Conservation (phyloP, 1,140 invertebrate genomes). For the Nixonia krombeini region DNA sequence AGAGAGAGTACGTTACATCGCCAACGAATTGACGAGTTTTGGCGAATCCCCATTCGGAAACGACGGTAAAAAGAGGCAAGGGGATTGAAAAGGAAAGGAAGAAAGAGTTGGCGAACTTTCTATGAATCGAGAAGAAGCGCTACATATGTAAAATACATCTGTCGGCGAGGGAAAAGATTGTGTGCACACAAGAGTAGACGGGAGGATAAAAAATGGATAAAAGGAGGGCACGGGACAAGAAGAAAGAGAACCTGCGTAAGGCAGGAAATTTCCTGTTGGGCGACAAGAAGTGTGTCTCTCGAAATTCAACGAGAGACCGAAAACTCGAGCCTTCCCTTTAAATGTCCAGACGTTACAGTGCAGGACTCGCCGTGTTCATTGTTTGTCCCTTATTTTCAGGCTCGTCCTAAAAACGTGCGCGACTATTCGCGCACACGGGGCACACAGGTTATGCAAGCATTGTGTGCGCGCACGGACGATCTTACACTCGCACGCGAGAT, state of each 20-base stretch:
- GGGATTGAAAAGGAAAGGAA: not conserved
- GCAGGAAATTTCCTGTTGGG: constrained; percentile 2
- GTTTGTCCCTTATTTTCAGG: constrained; percentile 58
- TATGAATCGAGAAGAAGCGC: constrained; percentile 16
- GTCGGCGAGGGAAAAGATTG: constrained; percentile 9
- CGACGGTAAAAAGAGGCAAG: not conserved
- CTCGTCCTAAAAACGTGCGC: constrained; percentile 49
- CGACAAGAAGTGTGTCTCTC: not conserved
- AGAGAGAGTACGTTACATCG: too few relatives aligned
- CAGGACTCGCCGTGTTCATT: constrained; percentile 54
- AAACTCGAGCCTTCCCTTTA: constrained; percentile 44
- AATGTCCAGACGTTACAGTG: constrained; percentile 52
- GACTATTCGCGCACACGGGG: constrained; percentile 21
- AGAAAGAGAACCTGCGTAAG: constrained; percentile 12
- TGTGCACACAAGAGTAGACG: constrained; percentile 5
- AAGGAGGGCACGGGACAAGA: not conserved
- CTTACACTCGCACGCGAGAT: constrained; percentile 11
- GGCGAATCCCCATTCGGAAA: not conserved
- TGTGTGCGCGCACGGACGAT: not conserved
- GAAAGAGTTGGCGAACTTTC: constrained; percentile 20
- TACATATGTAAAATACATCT: constrained; percentile 26
- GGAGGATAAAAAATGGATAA: not conserved
- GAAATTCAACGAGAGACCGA: constrained; percentile 7
- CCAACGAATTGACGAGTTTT: not conserved
- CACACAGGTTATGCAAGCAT: constrained; percentile 19